Conservation (phyloP, 2,113 vertebrate species). For the Podarcis muralis region DNA sequence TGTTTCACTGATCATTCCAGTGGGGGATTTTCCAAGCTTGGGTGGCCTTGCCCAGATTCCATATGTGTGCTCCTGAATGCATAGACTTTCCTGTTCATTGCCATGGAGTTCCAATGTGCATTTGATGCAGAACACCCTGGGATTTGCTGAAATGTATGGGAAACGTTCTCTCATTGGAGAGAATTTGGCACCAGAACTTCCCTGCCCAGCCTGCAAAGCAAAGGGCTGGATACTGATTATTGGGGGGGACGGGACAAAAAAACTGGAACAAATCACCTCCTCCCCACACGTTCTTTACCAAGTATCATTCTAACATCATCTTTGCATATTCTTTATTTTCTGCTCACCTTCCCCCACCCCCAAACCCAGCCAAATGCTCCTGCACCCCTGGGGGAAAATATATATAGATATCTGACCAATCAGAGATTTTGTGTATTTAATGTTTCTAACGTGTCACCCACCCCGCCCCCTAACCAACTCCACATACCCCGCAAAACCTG, state of each 20-base stretch:
- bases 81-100: too few relatives aligned
- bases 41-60: background rate
- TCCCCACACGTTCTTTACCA: background rate
- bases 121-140: background rate
- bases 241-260: background rate
- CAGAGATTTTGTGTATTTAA: slow-evolving; percentile 75
- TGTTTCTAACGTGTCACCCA: slow-evolving; percentile 79
- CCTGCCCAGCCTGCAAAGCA: background rate
- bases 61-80: background rate
- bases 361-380: background rate
- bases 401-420: slow-evolving; percentile 10
- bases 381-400: slow-evolving; percentile 8
- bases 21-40: fast-evolving
- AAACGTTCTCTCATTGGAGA: background rate
- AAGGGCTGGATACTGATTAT: background rate
- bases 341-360: background rate
- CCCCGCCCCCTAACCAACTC: slow-evolving; percentile 61
- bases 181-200: background rate
- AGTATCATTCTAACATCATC: slow-evolving; percentile 24
- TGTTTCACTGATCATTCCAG: background rate
- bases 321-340: background rate
- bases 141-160: background rate
- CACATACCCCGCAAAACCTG: slow-evolving; percentile 68
- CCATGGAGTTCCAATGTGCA: background rate
- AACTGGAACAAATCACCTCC: fast-evolving